phyloP scores from a whole-genome alignment of 2,888 invertebrate genomes.

The Rhabditophanes sp. region DNA sequence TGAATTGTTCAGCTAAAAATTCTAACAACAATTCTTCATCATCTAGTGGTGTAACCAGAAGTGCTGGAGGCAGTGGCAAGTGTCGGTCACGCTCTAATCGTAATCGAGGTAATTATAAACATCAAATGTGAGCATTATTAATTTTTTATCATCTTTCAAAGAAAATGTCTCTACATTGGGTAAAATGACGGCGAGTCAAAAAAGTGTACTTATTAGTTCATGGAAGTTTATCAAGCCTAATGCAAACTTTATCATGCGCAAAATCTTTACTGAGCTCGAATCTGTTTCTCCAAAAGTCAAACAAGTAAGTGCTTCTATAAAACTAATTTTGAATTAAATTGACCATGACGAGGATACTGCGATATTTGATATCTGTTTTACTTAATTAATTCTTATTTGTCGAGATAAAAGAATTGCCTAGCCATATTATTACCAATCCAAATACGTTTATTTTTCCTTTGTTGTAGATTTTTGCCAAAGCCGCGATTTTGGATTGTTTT shows the following conservation, averaged over 20 bases:
- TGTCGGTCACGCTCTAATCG: too few species aligned
- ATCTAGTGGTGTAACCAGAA: too few species aligned
- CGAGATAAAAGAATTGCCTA: too few species aligned
- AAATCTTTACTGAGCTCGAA: conserved; percentile 36
- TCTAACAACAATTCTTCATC: too few species aligned
- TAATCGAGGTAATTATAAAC: too few species aligned
- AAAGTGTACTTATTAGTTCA: conserved; percentile 20
- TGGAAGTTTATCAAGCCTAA: conserved; percentile 32
- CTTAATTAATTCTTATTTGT: too few species aligned
- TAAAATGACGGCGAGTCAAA: conserved; percentile 14
- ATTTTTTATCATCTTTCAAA: too few species aligned
- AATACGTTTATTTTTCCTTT: too few species aligned
- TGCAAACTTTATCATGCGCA: conserved; percentile 22
- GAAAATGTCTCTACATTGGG: too few species aligned
- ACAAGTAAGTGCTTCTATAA: conserved; percentile 16
- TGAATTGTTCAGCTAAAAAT: too few species aligned
- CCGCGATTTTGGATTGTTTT: conserved; percentile 40
- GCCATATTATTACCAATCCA: background rate
- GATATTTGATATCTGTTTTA: background rate
- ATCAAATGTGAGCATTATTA: too few species aligned
- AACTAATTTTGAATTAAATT: conserved; percentile 4
- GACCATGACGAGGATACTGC: conserved; percentile 1
- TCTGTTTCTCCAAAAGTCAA: conserved; percentile 38
- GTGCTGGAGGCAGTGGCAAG: too few species aligned
- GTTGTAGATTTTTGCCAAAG: conserved; percentile 41